These are phyloP conservation scores for Morpho deidamia DNA, from an alignment of 2,888 invertebrate species.

Conservation along the genomic window DNA sequence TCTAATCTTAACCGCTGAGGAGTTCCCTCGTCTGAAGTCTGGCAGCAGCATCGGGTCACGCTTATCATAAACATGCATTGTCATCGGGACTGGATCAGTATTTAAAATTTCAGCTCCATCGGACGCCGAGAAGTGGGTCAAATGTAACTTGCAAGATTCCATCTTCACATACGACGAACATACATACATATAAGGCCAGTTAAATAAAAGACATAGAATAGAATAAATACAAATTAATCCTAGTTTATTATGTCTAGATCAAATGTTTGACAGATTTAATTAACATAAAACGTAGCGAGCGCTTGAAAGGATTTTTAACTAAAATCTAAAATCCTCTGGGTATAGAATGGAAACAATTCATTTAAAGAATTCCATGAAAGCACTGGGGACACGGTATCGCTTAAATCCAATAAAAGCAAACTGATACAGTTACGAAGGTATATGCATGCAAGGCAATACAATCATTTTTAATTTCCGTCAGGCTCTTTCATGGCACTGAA, in stretches of 20 bases:
- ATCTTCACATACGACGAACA: no score
- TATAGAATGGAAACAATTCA: constrained; percentile 8
- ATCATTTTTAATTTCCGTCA: constrained; percentile 67
- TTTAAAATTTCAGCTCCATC: no score
- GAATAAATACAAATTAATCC: no score
- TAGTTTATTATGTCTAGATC: neutral
- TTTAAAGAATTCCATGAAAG: constrained; percentile 16
- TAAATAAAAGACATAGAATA: no score
- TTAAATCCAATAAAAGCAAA: constrained; percentile 27
- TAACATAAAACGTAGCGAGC: neutral
- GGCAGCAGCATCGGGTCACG: no score
- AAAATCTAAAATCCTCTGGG: constrained; percentile 6
- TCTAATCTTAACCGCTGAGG: no score
- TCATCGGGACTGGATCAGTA: no score
- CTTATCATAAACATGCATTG: no score
- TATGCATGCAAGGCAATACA: constrained; percentile 45
- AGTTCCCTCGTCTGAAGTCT: no score
- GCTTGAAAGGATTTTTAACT: constrained; percentile 2
- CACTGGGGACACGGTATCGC: constrained; percentile 20
- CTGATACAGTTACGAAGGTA: constrained; percentile 26
- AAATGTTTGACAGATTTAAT: neutral
- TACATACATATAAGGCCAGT: no score
- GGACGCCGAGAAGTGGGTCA: no score
- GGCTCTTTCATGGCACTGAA: constrained; percentile 57
- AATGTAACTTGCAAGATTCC: no score